Evolutionary conservation across 2,797 vertebrate species (phyloP), one percentile per base, ranked within the genome.

Genomic region (Tragelaphus oryx): DNA sequence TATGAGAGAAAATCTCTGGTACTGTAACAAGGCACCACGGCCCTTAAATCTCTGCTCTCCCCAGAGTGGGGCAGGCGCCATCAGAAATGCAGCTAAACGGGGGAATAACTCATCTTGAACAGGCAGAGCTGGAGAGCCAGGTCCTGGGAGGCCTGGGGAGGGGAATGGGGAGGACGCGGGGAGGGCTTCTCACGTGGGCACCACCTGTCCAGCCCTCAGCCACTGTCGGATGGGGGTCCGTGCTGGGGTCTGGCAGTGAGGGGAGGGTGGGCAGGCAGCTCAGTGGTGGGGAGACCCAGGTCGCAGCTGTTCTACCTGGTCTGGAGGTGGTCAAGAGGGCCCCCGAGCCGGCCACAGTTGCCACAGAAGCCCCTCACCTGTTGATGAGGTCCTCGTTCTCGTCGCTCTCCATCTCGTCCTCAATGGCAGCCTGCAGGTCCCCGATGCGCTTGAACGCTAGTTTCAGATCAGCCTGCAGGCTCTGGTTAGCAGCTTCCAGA

Each of bases 341-440:
- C 68, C 44, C 4, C 0, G 13, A 33, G 50, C 5, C 1, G 6
- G 57, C 48, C 9, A 1, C 28, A 28, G 65, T 22, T 14, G 50
- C 55, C 81, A 28, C 5, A 33, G 89, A 48, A 44, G 22, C 71
- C 10, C 52, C 97, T 97, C 98, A 99, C 99, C 99, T 99, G 98
- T 99, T 99, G 97, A 99, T 99, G 87, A 99, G 99, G 89, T 99
- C 99, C 97, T 99, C 99, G 0, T 99, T 99, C 97, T 99, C 99
- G 2, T 99, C 99, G 0, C 99, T 99, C 98, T 99, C 99, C 99
- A 99, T 99, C 98, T 99, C 99, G 0, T 99, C 99, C 98, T 99
- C 99, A 0, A 99, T 99, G 98, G 99, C 99, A 0, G 99, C 99
- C 98, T 99, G 99, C 91, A 99, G 99, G 98, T 99, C 99, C 68